These are phyloP conservation scores for Redunca redunca DNA, from an alignment of 2,113 vertebrate species.

Conservation along the genomic window DNA sequence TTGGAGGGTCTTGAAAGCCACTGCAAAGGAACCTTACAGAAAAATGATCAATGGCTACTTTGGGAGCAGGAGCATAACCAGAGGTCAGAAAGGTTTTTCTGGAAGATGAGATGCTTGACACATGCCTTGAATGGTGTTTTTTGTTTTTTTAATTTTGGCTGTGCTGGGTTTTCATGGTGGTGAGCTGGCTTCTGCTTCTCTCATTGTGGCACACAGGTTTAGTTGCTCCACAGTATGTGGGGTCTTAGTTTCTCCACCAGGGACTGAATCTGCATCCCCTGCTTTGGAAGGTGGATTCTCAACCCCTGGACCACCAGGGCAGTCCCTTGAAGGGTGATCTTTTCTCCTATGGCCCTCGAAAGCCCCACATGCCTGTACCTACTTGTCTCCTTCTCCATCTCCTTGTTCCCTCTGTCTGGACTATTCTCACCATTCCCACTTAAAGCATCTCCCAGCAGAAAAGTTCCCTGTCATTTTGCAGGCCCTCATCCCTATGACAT, in stretches of 20 bases:
- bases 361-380: fast-evolving
- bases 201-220: background rate
- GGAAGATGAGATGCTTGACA: background rate
- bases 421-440: fast-evolving
- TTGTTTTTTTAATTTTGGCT: background rate
- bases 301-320: background rate
- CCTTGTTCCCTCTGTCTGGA: background rate
- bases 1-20: background rate
- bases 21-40: background rate
- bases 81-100: background rate
- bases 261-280: background rate
- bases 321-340: background rate
- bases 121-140: background rate
- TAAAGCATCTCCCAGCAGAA: background rate
- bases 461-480: background rate
- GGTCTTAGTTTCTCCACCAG: background rate
- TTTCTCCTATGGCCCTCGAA: background rate
- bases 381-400: background rate
- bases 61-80: background rate
- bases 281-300: background rate
- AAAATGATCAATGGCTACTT: background rate
- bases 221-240: background rate
- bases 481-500: background rate
- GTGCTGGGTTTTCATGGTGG: background rate
- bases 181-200: background rate